Base-by-base conservation (phyloP, 1,140 invertebrate genomes). In the Choristoneura fumiferana region DNA sequence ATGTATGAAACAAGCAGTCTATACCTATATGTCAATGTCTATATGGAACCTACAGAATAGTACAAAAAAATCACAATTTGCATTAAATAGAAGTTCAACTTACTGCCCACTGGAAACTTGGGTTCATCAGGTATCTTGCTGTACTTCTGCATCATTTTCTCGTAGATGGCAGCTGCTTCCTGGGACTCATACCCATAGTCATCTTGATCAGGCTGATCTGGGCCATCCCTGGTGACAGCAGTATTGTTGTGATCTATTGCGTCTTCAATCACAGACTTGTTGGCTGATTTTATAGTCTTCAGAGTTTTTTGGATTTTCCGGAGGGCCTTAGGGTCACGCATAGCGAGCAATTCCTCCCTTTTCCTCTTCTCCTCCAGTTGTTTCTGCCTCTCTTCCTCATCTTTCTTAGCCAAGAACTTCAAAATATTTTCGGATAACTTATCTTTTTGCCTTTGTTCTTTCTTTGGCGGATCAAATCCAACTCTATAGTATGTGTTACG, bases 121-220 rank as follows among this genome's bases (percentile, higher is more conserved):
- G 92, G 92, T 71, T 94, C 92, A 53, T 93, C 91, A 34, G 94
- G 94, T 62, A 93, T 85, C 73, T 91, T 93, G 65, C 92, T 94
- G 64, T 96, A 96, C 80, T 96, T 96, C 58, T 94, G 93, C 90
- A 97, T 95, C 83, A 97, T 93, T 78, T 96, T 95, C 61, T 94
- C 92, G 83, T 96, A 96, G 63, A 95, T 92, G 22, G 93, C 93
- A 54, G 94, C 92, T 0, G 95, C 95, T 78, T 94, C 94, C 69
- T 94, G 94, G 0, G 96, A 97, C 10, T 94, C 95, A 77, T 96
- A 97, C 4, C 96, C 89, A 80, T 97, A 97, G 77, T 97, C 96
- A 91, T 97, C 96, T 81, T 96, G 95, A 74, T 97, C 96, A 0
- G 95, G 95, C 71, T 96, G 95, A n/a, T 92, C 91, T 4, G 92